These are phyloP conservation scores for Hyles lineata DNA, from an alignment of 2,888 invertebrate species.

Conservation along the genomic window DNA sequence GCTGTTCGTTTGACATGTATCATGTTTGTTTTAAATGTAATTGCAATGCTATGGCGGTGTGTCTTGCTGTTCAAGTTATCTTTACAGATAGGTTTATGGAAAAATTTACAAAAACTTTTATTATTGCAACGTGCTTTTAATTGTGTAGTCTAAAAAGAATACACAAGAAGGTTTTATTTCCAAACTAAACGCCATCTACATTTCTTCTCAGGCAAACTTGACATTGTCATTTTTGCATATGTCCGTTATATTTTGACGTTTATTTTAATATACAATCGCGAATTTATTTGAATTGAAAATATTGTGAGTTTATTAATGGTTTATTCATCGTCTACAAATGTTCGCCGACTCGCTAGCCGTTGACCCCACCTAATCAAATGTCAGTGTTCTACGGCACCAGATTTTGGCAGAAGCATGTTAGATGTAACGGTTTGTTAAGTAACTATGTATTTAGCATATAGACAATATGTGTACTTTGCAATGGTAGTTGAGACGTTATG, in stretches of 20 bases:
- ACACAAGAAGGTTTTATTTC: background rate
- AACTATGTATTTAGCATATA: background rate
- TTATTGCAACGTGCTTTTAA: too few relatives aligned
- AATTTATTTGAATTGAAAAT: background rate
- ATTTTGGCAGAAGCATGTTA: slow-evolving; percentile 11
- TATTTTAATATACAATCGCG: background rate
- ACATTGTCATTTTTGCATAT: background rate
- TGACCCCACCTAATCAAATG: background rate
- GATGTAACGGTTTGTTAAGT: slow-evolving; percentile 8
- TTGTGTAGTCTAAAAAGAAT: background rate
- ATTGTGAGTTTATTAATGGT: background rate
- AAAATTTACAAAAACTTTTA: too few relatives aligned
- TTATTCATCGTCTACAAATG: background rate
- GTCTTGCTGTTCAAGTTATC: too few relatives aligned
- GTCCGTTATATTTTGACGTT: slow-evolving; percentile 6
- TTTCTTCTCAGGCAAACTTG: background rate
- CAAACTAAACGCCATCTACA: background rate
- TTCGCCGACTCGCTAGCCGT: background rate
- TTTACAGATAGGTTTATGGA: too few relatives aligned
- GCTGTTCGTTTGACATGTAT: too few relatives aligned
- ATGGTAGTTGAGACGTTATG: background rate
- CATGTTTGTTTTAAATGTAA: too few relatives aligned
- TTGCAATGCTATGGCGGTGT: too few relatives aligned
- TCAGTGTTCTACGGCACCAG: background rate
- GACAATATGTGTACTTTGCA: background rate